phyloP scores from a whole-genome alignment of 2,888 invertebrate genomes.

The Drosophila mettleri region DNA sequence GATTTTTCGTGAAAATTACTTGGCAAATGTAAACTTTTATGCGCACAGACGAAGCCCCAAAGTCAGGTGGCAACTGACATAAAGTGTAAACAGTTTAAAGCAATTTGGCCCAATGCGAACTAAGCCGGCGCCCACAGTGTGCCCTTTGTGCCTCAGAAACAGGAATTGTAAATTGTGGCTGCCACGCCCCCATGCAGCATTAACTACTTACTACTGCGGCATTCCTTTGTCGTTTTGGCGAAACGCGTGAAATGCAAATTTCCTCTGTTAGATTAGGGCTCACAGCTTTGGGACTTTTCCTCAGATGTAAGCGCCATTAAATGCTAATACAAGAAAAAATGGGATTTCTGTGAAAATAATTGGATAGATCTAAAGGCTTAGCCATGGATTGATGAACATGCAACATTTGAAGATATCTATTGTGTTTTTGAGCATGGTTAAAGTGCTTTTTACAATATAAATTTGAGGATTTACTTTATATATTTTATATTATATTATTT shows the following conservation, averaged over 20 bases:
- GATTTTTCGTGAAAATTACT: constrained; percentile 66
- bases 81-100: constrained; percentile 68
- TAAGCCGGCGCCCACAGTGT: constrained; percentile 12
- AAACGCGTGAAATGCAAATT: constrained; percentile 31
- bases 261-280: constrained; percentile 2
- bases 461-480: neutral
- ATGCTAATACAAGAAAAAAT: neutral
- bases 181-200: constrained; percentile 2
- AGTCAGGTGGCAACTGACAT: constrained; percentile 37
- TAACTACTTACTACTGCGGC: constrained; percentile 30
- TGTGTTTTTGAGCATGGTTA: neutral
- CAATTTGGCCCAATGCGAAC: constrained; percentile 44
- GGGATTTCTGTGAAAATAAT: constrained; percentile 1
- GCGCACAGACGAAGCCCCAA: constrained; percentile 15
- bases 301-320: neutral
- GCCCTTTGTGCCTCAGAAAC: neutral
- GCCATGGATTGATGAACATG: neutral
- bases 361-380: neutral
- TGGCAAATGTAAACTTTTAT: constrained; percentile 52
- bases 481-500: too few species aligned
- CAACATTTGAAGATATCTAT: neutral
- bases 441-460: neutral
- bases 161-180: constrained; percentile 15
- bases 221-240: constrained; percentile 39
- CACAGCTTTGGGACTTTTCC: neutral